Base-by-base conservation (phyloP, 1,140 invertebrate species). In the Drosophila funebris region DNA sequence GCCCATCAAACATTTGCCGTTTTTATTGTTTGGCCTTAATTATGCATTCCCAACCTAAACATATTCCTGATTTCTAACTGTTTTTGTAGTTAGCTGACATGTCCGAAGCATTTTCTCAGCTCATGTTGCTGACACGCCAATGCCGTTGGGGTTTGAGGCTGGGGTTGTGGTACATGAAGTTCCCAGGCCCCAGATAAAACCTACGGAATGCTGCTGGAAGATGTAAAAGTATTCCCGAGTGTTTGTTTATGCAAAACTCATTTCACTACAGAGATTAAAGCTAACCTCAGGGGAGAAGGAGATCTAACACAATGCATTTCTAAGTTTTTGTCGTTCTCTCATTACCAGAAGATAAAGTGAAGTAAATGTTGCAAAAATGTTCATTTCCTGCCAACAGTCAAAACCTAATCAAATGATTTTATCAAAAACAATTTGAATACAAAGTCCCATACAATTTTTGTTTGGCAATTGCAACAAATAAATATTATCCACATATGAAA, bases 201-300 rank as follows among this genome's bases (percentile, higher is more conserved):
- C 33, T 36, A 5, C 29, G 6, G 14, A 24, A 6, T 6, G 52
- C 13, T 60, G 41, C 9, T 5, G 36, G 39, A 9, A 50, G 50
- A 37, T 18, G 31, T 29, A 27, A 70, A 48, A 37, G 57, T 66
- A 60, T 84, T 66, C 33, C 31, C 29, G 4, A 37, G 37, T 53
- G 53, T 52, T 74, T 70, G 73, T 66, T 81, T 84, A 84, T 85
- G 81, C 81, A 84, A 87, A 84, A 84, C 82, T 81, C 81, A 84
- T 87, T 84, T 84, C 57, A 64, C 68, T 66, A 33, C 46, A 54
- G 36, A 41, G 41, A 84, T 50, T 69, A 66, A 63, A 76, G n/a
- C 22, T 11, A 33, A 36, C 11, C 5, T 27, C 24, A 27, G 24
- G 24, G 4, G n/a, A 18, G 54, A 57, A n/a, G 20, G 2, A 24